phyloP scores from a whole-genome alignment of 2,888 invertebrate species.

The Drosophila ochracea region DNA sequence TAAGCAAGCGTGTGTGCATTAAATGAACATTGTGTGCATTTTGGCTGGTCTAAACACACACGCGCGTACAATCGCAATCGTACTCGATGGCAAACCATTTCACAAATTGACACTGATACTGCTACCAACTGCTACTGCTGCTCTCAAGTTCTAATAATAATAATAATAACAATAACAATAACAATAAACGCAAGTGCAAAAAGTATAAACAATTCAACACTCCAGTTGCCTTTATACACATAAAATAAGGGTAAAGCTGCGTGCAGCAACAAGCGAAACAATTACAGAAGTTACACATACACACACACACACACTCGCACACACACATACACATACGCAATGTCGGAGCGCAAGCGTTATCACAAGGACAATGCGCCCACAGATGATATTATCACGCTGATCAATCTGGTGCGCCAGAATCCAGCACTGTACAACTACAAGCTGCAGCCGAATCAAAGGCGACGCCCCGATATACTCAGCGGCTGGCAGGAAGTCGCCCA shows the following conservation, averaged over 20 bases:
- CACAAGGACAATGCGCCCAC: conserved; percentile 83
- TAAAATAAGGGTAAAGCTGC: neutral
- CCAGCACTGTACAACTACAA: conserved; percentile 84
- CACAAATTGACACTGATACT: conserved; percentile 33
- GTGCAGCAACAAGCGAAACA: conserved; percentile 35
- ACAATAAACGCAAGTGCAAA: conserved; percentile 3
- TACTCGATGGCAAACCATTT: conserved; percentile 83
- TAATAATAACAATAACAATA: conserved; percentile 15
- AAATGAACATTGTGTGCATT: conserved; percentile 28
- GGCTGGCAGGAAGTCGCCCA: conserved; percentile 82
- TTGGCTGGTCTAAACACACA: conserved; percentile 49
- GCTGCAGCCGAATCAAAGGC: conserved; percentile 78
- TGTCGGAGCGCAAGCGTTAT: conserved; percentile 88
- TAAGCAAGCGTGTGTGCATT: conserved; percentile 22
- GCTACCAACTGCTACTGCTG: conserved; percentile 88
- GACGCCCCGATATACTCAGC: conserved; percentile 80
- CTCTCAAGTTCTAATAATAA: conserved; percentile 25
- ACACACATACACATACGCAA: conserved; percentile 87
- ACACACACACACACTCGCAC: neutral
- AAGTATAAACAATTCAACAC: conserved; percentile 34
- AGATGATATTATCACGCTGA: conserved; percentile 82
- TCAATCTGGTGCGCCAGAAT: conserved; percentile 82
- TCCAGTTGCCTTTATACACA: neutral
- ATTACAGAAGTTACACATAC: conserved; percentile 12
- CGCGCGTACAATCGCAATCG: conserved; percentile 86